Conservation (phyloP, 2,888 invertebrate genomes). For the Epirrita christyi region DNA sequence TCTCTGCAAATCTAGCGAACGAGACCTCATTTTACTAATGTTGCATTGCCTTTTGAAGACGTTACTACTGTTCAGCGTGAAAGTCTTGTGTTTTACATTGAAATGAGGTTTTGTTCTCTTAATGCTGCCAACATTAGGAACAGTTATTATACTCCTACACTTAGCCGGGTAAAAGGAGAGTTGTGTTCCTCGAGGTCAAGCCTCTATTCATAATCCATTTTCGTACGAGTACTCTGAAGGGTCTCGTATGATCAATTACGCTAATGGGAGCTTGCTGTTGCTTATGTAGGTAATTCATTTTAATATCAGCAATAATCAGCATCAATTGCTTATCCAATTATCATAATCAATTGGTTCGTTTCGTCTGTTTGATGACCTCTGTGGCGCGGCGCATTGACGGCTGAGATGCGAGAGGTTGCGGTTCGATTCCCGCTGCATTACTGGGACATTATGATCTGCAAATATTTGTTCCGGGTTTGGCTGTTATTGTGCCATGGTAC, state of each 20-base stretch:
- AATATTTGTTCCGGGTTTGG: no score
- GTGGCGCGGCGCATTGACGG: no score
- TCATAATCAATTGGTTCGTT: no score
- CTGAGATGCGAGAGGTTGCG: no score
- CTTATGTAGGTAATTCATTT: constrained; percentile 20
- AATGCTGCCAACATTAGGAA: constrained; percentile 3
- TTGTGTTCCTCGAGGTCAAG: constrained; percentile 25
- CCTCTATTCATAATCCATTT: constrained; percentile 33
- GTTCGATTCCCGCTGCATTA: no score
- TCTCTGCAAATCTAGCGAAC: constrained; percentile 34
- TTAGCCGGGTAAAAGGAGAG: constrained; percentile 14
- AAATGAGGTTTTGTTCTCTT: constrained; percentile 3
- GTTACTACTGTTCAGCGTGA: constrained; percentile 14
- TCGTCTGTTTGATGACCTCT: no score
- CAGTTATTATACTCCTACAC: constrained; percentile 12
- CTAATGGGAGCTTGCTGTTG: constrained; percentile 24
- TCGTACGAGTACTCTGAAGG: constrained; percentile 29
- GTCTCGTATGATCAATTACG: constrained; percentile 29
- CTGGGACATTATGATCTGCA: not conserved
- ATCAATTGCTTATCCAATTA: not conserved
- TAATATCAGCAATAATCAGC: no score
- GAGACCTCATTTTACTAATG: constrained; percentile 20
- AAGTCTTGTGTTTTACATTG: constrained; percentile 7
- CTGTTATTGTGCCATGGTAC: no score
- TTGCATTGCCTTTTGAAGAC: constrained; percentile 6